A percentile compares a stretch with the other conserved stretches of the same genome.
These are phyloP conservation scores for Anolis apletophallus DNA, from an alignment of 2,797 vertebrate genomes.

Conservation along the genomic window DNA sequence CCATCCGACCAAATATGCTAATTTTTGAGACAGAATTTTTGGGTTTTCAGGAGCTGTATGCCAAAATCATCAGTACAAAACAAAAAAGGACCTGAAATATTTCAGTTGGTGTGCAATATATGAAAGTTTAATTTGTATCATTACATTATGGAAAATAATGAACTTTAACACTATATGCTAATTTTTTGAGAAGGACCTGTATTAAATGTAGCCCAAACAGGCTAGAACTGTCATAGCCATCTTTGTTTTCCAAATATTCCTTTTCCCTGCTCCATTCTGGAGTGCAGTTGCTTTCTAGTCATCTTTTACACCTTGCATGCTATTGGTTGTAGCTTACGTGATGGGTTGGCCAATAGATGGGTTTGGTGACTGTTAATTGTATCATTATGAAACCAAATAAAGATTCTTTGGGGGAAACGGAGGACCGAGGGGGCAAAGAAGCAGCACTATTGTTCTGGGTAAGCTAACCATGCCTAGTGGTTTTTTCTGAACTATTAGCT, in stretches of 20 bases:
- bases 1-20: no score
- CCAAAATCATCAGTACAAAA: no score
- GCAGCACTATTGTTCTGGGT: conserved; percentile 67
- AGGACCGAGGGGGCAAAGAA: conserved; percentile 57
- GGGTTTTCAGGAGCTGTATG: no score
- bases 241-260: conserved; percentile 57
- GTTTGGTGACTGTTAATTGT: conserved; percentile 32
- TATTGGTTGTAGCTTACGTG: conserved; percentile 15
- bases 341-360: neutral
- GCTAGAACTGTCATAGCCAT: conserved; percentile 46
- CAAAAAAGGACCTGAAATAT: no score
- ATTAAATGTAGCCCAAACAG: conserved; percentile 14
- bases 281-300: neutral
- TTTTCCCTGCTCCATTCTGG: conserved; percentile 47
- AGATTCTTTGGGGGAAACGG: conserved; percentile 32
- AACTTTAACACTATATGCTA: no score
- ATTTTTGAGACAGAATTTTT: no score
- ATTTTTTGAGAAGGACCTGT: no score
- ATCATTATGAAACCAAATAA: conserved; percentile 51
- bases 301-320: neutral
- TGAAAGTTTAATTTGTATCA: no score
- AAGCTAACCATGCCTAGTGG: conserved; percentile 58
- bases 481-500: conserved; percentile 35
- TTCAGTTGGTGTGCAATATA: no score
- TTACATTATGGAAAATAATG: no score